Conservation (phyloP, 2,888 invertebrate species). For the Pilophorus perplexus region DNA sequence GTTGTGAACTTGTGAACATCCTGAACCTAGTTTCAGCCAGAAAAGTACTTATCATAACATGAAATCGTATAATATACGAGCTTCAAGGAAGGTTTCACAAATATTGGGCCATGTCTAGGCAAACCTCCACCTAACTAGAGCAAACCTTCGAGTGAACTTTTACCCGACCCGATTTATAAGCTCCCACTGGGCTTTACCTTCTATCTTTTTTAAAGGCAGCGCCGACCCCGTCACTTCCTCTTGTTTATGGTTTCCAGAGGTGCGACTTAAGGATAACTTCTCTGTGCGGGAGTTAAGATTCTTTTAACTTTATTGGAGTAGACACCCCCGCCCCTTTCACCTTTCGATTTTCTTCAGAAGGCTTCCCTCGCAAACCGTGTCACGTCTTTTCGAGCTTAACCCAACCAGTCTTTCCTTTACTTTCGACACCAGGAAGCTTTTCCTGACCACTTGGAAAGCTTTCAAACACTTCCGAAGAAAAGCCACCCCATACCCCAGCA, state of each 20-base stretch:
- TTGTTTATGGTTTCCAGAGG: constrained; percentile 25
- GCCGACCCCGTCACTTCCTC: constrained; percentile 4
- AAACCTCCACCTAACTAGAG: too few relatives aligned
- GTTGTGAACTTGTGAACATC: not conserved
- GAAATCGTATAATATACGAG: too few relatives aligned
- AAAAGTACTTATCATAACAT: too few relatives aligned
- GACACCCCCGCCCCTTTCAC: too few relatives aligned
- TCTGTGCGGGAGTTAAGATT: constrained; percentile 22
- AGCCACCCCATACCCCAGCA: too few relatives aligned
- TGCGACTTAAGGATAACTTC: constrained; percentile 32
- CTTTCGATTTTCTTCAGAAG: not conserved
- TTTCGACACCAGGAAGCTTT: not conserved
- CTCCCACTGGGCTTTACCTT: constrained; percentile 1
- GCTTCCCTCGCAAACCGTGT: not conserved
- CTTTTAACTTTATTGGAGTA: constrained; percentile 25
- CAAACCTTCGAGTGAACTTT: too few relatives aligned
- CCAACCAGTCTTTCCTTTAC: not conserved
- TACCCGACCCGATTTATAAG: constrained; percentile 1
- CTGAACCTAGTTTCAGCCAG: too few relatives aligned
- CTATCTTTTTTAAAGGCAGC: constrained; percentile 7
- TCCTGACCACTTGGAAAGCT: constrained; percentile 17
- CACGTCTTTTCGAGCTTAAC: constrained; percentile 12
- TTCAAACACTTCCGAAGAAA: not conserved
- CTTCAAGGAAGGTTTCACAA: too few relatives aligned
- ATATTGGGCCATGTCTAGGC: too few relatives aligned